A percentile compares a stretch with the other conserved stretches of the same genome.
Evolutionary conservation across 2,888 invertebrate genomes (phyloP).

Genomic region (Amiota minor): DNA sequence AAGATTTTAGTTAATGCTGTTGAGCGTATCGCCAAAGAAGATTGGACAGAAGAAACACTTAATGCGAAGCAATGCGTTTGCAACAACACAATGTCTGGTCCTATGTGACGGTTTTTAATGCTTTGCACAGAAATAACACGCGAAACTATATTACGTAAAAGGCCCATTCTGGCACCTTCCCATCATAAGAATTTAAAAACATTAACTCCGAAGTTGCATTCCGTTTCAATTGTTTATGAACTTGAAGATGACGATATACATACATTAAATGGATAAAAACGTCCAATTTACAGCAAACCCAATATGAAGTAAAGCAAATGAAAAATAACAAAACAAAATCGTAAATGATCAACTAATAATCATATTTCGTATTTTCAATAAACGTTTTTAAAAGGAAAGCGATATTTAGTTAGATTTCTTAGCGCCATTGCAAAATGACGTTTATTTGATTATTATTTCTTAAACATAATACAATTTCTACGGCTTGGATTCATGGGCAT

Average conservation of each 20-base stretch:
- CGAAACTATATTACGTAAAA: conserved; percentile 56
- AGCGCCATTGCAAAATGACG: too few relatives aligned
- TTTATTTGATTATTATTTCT: background rate
- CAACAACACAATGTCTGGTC: conserved; percentile 66
- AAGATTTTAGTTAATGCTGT: conserved; percentile 82
- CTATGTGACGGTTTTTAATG: conserved; percentile 67
- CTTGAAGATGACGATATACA: conserved; percentile 38
- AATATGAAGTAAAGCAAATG: too few relatives aligned
- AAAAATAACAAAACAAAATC: too few relatives aligned
- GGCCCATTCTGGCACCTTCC: conserved; percentile 39
- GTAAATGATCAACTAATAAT: too few relatives aligned
- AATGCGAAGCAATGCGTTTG: conserved; percentile 75
- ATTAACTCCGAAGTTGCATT: conserved; percentile 52
- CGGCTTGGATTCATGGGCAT: conserved; percentile 78
- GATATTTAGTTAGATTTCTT: too few relatives aligned
- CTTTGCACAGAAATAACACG: conserved; percentile 61
- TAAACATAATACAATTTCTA: background rate
- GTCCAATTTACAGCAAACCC: too few relatives aligned
- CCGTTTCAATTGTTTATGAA: conserved; percentile 63
- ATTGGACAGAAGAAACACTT: conserved; percentile 81
- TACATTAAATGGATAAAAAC: too few relatives aligned
- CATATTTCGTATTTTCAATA: too few relatives aligned
- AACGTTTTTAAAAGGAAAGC: too few relatives aligned
- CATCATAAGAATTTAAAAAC: conserved; percentile 39
- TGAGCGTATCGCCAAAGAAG: conserved; percentile 80